phyloP scores from a whole-genome alignment of 1,140 invertebrate genomes.

The Macrosteles quadrilineatus region DNA sequence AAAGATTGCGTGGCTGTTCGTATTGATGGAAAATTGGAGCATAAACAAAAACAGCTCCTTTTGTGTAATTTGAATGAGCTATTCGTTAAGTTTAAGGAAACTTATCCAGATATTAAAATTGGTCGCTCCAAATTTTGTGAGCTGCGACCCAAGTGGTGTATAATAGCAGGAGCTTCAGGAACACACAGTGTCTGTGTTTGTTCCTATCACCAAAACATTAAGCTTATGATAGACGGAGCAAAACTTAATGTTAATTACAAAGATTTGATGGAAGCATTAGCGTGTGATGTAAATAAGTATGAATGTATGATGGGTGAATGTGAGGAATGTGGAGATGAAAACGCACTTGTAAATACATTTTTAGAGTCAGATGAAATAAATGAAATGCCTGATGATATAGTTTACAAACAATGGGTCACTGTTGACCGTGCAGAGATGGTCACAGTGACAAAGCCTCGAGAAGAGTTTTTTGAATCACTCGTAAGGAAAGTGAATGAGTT shows the following conservation, averaged over 20 bases:
- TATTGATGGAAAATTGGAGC: constrained; percentile 18
- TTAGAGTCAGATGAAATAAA: neutral
- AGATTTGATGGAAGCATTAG: constrained; percentile 25
- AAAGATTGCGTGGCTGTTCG: constrained; percentile 36
- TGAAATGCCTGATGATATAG: constrained; percentile 4
- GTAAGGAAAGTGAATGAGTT: constrained; percentile 7
- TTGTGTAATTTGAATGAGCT: constrained; percentile 34
- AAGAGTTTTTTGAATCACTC: constrained; percentile 20
- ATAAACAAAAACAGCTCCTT: constrained; percentile 37
- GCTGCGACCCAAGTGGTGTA: constrained; percentile 39
- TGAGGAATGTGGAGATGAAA: constrained; percentile 17
- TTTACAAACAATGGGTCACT: too few relatives aligned
- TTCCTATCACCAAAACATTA: constrained; percentile 38
- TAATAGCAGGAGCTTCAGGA: constrained; percentile 36
- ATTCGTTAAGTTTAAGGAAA: constrained; percentile 31
- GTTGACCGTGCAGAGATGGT: too few relatives aligned
- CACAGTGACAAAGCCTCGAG: constrained; percentile 13
- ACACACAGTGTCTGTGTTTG: constrained; percentile 41
- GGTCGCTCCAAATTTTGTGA: constrained; percentile 37
- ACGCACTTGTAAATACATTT: neutral
- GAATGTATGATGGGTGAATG: constrained; percentile 18
- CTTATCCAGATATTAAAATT: constrained; percentile 35
- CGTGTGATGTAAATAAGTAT: constrained; percentile 11
- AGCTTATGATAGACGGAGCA: constrained; percentile 19
- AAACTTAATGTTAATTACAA: constrained; percentile 26